Evolutionary conservation across 2,888 invertebrate genomes (phyloP).

Genomic region (Apamea crenata): DNA sequence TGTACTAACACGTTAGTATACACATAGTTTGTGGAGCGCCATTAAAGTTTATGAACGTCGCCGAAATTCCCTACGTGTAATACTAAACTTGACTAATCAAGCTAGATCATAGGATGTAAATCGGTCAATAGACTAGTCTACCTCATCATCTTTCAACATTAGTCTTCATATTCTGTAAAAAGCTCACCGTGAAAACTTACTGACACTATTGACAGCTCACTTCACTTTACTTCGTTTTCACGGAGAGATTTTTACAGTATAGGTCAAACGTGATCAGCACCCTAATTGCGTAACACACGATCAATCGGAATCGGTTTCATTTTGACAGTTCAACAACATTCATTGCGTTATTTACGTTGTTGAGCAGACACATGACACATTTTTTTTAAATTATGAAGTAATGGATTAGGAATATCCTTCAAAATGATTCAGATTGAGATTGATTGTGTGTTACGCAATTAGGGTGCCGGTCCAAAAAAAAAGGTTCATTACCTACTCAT

Average conservation of each 20-base stretch:
- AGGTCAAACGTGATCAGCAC: neutral
- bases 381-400: too few species aligned
- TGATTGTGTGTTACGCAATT: too few species aligned
- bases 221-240: neutral
- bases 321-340: too few species aligned
- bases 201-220: neutral
- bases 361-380: too few species aligned
- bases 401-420: too few species aligned
- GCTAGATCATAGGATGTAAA: conserved; percentile 8
- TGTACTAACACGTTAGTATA: conserved; percentile 20
- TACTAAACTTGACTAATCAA: conserved; percentile 23
- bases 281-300: too few species aligned
- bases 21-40: conserved; percentile 36
- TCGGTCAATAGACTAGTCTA: neutral
- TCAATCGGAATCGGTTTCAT: too few species aligned
- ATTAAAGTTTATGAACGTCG: conserved; percentile 43
- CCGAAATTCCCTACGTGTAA: conserved; percentile 5
- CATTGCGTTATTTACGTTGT: too few species aligned
- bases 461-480: neutral
- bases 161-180: neutral
- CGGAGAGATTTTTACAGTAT: neutral
- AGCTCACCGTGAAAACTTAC: neutral
- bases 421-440: too few species aligned
- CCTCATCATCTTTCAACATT: neutral
- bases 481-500: neutral